Evolutionary conservation across 2,888 invertebrate species (phyloP).

Genomic region (Spilosoma lubricipeda): DNA sequence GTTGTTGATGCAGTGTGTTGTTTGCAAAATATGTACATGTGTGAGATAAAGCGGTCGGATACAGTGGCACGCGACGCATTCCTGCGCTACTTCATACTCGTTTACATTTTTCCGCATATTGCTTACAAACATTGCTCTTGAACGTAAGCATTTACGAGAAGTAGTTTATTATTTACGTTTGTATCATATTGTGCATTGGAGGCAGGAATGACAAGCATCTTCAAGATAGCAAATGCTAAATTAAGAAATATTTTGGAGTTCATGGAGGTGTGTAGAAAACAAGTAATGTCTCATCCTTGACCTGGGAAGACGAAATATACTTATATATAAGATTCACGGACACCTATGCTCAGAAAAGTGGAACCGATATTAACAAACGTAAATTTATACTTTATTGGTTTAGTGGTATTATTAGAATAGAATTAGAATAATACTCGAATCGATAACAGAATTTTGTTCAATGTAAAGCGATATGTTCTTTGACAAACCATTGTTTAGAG

Average conservation of each 20-base stretch:
- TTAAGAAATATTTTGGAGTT: slow-evolving; percentile 13
- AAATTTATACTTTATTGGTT: too few species aligned
- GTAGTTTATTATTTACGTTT: slow-evolving; percentile 61
- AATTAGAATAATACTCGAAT: too few species aligned
- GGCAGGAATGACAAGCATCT: slow-evolving; percentile 54
- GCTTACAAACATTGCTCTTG: slow-evolving; percentile 72
- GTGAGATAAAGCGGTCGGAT: slow-evolving; percentile 37
- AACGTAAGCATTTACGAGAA: slow-evolving; percentile 62
- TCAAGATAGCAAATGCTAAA: slow-evolving; percentile 37
- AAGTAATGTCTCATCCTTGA: too few species aligned
- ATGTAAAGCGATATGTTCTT: too few species aligned
- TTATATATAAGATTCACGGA: too few species aligned
- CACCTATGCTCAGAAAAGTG: too few species aligned
- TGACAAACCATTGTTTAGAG: too few species aligned
- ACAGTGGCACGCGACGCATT: slow-evolving; percentile 57
- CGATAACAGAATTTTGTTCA: too few species aligned
- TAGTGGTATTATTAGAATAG: too few species aligned
- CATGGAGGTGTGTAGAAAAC: neutral
- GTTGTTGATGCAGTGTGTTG: slow-evolving; percentile 40
- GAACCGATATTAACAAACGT: too few species aligned
- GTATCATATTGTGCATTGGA: slow-evolving; percentile 57
- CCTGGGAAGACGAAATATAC: too few species aligned
- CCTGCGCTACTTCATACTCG: slow-evolving; percentile 56
- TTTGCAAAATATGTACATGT: slow-evolving; percentile 46
- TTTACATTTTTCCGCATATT: slow-evolving; percentile 74